Evolutionary conservation across 2,113 vertebrate species (phyloP), one percentile per base, ranked within the genome.

Genomic region (Thomomys bottae): DNA sequence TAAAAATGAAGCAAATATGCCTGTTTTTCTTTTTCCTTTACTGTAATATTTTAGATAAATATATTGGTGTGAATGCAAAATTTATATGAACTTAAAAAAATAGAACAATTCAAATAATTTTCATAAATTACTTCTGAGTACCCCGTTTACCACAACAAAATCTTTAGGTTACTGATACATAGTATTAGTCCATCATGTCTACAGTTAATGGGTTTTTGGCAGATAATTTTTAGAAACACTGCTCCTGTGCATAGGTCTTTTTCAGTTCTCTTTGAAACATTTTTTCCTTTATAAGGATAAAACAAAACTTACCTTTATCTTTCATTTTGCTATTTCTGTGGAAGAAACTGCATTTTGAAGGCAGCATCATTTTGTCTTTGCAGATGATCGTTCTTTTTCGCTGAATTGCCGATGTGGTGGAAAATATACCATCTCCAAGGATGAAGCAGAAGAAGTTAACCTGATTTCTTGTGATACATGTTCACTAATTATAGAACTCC

Each of bases 351-450:
- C 28, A 57, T 76, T 73, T 81, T 93, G 81, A 11, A 84, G 84
- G 30, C 54, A 28, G 94, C 34, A 79, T 89, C 76, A 72, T 87
- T 87, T 88, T 93, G 45, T 59, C 94, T 95, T 96, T 73, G 95
- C 94, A 98, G 98, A 95, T 95, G 97, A 98, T 82, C 95, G 95
- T 0, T 92, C 96, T 88, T 98, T 98, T 30, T 97, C 81, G 66
- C 90, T 97, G 20, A 95, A 73, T 4, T 98, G 98, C 92, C 97
- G 98, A 12, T 98, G 98, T 94, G 98, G 98, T 87, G 98, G 98
- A 91, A 97, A 95, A 95, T 98, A 98, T 73, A 93, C 54, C 12
- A 79, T 98, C 89, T 54, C 49, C 49, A 54, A 54, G 49, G 49
- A 54, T 54, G 49, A 54, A 54, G 49, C 17, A 95, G 97, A 97